Percentiles rank a stretch among this genome's conserved stretches.
These are phyloP conservation scores for Xanthia icteritia DNA, from an alignment of 2,888 invertebrate genomes.

Conservation along the genomic window DNA sequence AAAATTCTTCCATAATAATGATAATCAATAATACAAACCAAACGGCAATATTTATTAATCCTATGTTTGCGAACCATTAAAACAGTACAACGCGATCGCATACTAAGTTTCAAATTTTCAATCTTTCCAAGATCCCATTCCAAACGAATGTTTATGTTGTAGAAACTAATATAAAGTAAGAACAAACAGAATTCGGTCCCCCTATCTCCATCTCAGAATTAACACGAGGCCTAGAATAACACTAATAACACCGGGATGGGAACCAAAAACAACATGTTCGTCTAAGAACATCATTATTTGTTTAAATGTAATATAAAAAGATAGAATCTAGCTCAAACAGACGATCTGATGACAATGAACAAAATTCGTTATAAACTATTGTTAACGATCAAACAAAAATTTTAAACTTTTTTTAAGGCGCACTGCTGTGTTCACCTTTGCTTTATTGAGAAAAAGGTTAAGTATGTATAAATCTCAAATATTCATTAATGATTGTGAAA, in stretches of 20 bases:
- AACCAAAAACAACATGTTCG: not conserved
- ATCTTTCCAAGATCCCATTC: no score
- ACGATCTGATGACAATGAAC: not conserved
- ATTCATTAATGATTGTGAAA: no score
- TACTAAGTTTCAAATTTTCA: not conserved
- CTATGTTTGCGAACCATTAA: not conserved
- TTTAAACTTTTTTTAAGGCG: not conserved
- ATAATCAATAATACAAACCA: not conserved
- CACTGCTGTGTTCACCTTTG: not conserved
- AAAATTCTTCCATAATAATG: not conserved
- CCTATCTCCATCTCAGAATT: not conserved
- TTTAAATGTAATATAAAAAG: not conserved
- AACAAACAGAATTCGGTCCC: not conserved
- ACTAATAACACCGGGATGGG: not conserved
- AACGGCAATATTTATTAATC: not conserved
- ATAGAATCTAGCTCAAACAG: not conserved
- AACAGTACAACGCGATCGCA: no score
- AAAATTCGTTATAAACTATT: not conserved
- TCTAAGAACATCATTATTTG: not conserved
- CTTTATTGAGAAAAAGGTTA: not conserved
- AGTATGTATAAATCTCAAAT: no score
- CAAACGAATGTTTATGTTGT: not conserved
- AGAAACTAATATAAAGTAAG: not conserved
- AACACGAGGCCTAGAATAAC: conserved; percentile 8
- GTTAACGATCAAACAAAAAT: not conserved